A percentile compares a stretch with the other conserved stretches of the same genome.
Evolutionary conservation across 2,113 vertebrate genomes (phyloP).

Genomic region (Sarotherodon lohbergeri): DNA sequence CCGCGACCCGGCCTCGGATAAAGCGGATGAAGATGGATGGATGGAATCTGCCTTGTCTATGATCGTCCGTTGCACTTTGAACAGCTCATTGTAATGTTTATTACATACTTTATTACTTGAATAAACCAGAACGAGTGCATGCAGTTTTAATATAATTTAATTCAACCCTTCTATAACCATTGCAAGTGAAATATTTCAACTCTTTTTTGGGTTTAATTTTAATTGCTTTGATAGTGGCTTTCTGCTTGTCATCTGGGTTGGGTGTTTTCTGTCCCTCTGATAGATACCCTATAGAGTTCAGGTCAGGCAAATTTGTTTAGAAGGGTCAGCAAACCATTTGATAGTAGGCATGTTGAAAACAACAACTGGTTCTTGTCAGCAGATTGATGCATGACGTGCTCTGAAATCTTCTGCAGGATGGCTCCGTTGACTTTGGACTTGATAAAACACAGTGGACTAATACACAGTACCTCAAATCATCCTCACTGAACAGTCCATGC

Average conservation of each 20-base stretch:
- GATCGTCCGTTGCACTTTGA: not conserved
- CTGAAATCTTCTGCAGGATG: not conserved
- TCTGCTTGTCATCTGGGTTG: not conserved
- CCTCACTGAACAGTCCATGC: not conserved
- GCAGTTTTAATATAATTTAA: not conserved
- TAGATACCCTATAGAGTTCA: too few species aligned
- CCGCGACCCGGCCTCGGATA: too few species aligned
- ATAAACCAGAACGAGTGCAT: not conserved
- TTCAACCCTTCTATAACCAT: not conserved
- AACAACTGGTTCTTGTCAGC: not conserved
- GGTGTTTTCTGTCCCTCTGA: too few species aligned
- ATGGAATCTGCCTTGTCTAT: not conserved
- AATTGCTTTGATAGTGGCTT: not conserved
- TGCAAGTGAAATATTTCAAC: not conserved
- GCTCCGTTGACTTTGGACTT: not conserved
- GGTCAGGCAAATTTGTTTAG: not conserved
- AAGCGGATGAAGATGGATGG: too few species aligned
- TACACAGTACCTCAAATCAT: not conserved
- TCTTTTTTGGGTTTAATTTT: not conserved
- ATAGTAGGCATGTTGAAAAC: not conserved
- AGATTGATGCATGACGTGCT: not conserved
- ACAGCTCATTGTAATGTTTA: not conserved
- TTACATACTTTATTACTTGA: not conserved
- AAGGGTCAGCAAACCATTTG: not conserved
- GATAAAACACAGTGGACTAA: not conserved